Percentiles rank a stretch among this genome's conserved stretches.
Evolutionary conservation across 2,797 vertebrate species (phyloP).

Genomic region (Danio aesculapii): DNA sequence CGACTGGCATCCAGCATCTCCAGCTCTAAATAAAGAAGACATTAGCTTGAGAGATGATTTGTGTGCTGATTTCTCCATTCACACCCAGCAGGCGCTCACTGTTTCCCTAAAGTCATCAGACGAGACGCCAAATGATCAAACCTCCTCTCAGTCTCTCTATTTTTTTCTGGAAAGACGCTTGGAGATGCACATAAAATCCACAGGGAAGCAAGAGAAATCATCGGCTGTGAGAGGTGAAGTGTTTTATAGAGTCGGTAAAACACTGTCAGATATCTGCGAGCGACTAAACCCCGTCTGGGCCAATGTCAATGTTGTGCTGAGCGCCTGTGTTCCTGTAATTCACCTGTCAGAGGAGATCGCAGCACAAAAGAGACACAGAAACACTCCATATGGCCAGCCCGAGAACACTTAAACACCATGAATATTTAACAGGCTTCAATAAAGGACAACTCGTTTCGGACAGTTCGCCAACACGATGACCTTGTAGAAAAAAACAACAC

Average conservation of each 20-base stretch:
- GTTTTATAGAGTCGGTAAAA: conserved; percentile 19
- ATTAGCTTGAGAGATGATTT: not conserved
- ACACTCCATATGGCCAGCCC: too few species aligned
- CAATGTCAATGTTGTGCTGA: conserved; percentile 43
- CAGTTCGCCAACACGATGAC: not conserved
- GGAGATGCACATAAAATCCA: not conserved
- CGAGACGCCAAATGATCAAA: not conserved
- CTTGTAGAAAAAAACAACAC: not conserved
- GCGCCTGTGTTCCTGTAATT: conserved; percentile 57
- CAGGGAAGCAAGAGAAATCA: not conserved
- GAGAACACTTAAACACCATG: not conserved
- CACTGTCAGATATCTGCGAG: not conserved
- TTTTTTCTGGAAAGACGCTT: not conserved
- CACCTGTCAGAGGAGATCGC: conserved; percentile 56
- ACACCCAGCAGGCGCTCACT: not conserved
- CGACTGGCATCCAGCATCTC: not conserved
- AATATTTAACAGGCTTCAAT: conserved; percentile 4
- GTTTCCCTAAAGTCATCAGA: not conserved
- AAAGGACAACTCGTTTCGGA: not conserved
- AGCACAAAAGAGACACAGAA: too few species aligned
- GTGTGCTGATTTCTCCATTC: not conserved
- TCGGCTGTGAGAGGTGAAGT: not conserved
- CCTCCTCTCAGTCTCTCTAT: not conserved
- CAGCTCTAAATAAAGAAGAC: not conserved
- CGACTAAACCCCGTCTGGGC: conserved; percentile 2